These are phyloP conservation scores for Chionoecetes opilio DNA, from an alignment of 1,140 invertebrate species.

Conservation along the genomic window DNA sequence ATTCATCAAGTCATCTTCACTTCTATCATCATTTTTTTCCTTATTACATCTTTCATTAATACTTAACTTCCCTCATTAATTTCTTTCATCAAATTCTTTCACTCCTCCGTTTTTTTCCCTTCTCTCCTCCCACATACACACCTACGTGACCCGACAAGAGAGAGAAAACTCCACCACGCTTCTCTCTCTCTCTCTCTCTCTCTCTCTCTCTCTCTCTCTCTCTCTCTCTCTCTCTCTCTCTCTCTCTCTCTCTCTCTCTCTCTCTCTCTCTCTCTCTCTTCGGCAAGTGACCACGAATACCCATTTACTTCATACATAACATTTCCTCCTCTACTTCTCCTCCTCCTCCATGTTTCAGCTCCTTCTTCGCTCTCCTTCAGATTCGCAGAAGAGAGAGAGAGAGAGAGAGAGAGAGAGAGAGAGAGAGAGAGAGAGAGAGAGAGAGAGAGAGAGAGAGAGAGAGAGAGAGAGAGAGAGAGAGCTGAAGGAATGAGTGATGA, in stretches of 20 bases:
- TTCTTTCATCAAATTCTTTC: too few species aligned
- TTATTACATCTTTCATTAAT: too few species aligned
- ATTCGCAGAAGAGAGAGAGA: background rate
- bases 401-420: slow-evolving; percentile 48
- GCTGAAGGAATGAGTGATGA: background rate
- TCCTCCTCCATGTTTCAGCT: background rate
- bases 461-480: too few species aligned
- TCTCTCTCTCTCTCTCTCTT: too few species aligned
- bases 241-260: background rate
- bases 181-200: slow-evolving; percentile 23
- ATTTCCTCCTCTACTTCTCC: background rate
- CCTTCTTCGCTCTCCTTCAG: background rate
- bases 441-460: slow-evolving; percentile 49
- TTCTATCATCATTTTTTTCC: too few species aligned
- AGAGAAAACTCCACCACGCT: background rate
- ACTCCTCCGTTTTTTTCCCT: background rate
- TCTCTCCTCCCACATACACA: background rate
- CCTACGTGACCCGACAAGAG: background rate
- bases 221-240: slow-evolving; percentile 27
- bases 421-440: slow-evolving; percentile 52
- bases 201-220: slow-evolving; percentile 27
- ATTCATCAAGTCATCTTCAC: too few species aligned
- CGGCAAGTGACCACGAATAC: background rate
- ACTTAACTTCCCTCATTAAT: too few species aligned
- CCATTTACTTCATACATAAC: background rate